phyloP scores from a whole-genome alignment of 2,888 invertebrate species.

The Plebejus melissa region DNA sequence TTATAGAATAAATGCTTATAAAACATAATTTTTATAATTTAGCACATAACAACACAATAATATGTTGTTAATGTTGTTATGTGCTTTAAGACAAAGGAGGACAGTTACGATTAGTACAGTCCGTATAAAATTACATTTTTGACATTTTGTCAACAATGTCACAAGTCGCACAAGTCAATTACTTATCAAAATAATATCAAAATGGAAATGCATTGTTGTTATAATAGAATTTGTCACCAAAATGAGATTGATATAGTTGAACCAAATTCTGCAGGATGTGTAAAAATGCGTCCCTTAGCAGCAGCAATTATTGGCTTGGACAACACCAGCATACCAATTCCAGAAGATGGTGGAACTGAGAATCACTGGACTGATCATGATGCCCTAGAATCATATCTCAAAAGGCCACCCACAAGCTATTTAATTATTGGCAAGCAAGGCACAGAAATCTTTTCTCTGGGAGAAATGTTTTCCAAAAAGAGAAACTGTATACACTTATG shows the following conservation, averaged over 20 bases:
- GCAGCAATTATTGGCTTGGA: slow-evolving; percentile 58
- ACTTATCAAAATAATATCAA: background rate
- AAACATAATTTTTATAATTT: no score
- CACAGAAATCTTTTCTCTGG: slow-evolving; percentile 71
- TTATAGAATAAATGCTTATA: no score
- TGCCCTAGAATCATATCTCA: slow-evolving; percentile 70
- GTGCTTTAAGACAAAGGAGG: background rate
- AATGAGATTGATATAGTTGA: slow-evolving; percentile 42
- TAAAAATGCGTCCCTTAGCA: slow-evolving; percentile 46
- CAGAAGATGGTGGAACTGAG: slow-evolving; percentile 42
- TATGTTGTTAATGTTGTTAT: no score
- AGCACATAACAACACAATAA: no score
- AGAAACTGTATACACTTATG: slow-evolving; percentile 79
- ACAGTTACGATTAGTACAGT: background rate
- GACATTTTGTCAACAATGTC: slow-evolving; percentile 4
- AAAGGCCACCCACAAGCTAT: slow-evolving; percentile 76
- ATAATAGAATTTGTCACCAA: slow-evolving; percentile 42
- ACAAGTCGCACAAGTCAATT: background rate
- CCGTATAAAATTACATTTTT: background rate
- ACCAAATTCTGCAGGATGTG: slow-evolving; percentile 32
- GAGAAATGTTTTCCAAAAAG: slow-evolving; percentile 75
- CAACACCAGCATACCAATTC: slow-evolving; percentile 56
- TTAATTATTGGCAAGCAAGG: slow-evolving; percentile 81
- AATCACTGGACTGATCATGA: slow-evolving; percentile 74
- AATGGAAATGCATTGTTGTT: background rate